Evolutionary conservation across 2,113 vertebrate genomes (phyloP).

Genomic region (Anas platyrhynchos): DNA sequence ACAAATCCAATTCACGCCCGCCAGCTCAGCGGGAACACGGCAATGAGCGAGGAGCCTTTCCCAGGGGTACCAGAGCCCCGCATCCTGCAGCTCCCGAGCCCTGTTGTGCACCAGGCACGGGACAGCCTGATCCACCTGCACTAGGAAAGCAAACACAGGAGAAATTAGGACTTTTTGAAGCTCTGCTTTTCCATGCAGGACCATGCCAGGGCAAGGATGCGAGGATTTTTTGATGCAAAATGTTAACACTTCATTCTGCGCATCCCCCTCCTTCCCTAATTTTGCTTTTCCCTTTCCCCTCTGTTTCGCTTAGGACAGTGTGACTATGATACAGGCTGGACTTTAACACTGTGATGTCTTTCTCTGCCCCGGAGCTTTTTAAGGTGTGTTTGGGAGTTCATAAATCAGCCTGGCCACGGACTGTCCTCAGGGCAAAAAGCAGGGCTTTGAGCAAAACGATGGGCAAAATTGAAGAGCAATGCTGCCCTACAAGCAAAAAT

Average conservation of each 20-base stretch:
- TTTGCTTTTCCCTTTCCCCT: neutral
- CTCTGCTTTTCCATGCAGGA: neutral
- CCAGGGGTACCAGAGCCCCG: neutral
- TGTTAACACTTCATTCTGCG: neutral
- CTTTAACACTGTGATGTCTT: neutral
- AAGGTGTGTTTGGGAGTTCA: neutral
- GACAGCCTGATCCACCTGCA: neutral
- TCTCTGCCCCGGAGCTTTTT: neutral
- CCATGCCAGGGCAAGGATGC: neutral
- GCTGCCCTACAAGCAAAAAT: fast-evolving
- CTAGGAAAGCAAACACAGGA: neutral
- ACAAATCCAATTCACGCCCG: neutral
- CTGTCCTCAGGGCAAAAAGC: neutral
- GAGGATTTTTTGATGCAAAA: neutral
- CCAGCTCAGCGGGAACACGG: too few species aligned
- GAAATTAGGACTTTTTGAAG: neutral
- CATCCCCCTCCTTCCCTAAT: neutral
- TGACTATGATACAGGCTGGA: neutral
- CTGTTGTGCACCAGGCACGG: neutral
- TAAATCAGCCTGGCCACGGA: neutral
- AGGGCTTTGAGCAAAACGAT: neutral
- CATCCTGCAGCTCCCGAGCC: neutral
- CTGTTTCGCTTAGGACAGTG: neutral
- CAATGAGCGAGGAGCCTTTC: neutral
- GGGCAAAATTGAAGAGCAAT: neutral